Conservation (phyloP, 1,140 invertebrate species). For the Drosophila dunni region DNA sequence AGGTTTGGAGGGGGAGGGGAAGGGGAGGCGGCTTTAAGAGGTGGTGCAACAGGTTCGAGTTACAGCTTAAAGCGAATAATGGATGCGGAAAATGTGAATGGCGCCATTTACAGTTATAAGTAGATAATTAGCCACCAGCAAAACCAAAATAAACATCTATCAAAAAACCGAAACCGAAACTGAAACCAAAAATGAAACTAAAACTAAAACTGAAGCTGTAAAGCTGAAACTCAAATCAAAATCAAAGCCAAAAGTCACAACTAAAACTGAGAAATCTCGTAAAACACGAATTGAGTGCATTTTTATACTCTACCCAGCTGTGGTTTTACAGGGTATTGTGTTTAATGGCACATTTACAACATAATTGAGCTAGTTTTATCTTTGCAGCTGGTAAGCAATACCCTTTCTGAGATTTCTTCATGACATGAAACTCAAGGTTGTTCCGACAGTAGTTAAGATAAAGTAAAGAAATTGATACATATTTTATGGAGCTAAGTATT, state of each 20-base stretch:
- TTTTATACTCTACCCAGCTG: background rate
- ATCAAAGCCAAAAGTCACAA: background rate
- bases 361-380: background rate
- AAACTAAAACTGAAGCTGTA: background rate
- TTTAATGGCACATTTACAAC: background rate
- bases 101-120: constrained; percentile 41
- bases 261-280: constrained; percentile 3
- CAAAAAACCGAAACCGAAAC: constrained; percentile 6
- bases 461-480: no score
- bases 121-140: constrained; percentile 34
- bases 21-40: background rate
- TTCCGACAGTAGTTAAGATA: no score
- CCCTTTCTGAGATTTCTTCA: no score
- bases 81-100: constrained; percentile 45
- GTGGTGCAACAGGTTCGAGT: constrained; percentile 7
- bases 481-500: no score
- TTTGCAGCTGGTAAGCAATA: no score
- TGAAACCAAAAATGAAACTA: background rate
- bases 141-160: constrained; percentile 28
- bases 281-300: constrained; percentile 1
- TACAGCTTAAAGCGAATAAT: constrained; percentile 22
- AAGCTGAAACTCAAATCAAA: background rate
- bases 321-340: background rate
- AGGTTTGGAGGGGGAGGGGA: background rate
- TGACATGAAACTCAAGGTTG: no score